phyloP scores from a whole-genome alignment of 2,888 invertebrate genomes.

The Drosophila paracracens region DNA sequence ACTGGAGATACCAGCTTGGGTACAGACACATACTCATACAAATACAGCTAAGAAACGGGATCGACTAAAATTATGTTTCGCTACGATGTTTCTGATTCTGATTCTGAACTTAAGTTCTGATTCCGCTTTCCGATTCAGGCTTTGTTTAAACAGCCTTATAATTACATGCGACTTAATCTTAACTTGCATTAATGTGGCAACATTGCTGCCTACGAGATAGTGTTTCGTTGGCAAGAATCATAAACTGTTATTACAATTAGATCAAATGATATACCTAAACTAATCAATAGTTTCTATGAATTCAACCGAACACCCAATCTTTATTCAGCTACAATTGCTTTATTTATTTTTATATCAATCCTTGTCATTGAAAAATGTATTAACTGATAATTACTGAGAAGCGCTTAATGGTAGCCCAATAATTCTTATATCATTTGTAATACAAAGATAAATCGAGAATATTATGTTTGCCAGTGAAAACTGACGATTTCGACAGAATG shows the following conservation, averaged over 20 bases:
- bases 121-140: no score
- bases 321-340: neutral
- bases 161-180: neutral
- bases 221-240: neutral
- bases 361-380: conserved; percentile 13
- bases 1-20: neutral
- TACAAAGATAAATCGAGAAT: conserved; percentile 14
- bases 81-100: no score
- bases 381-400: neutral
- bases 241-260: neutral
- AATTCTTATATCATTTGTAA: neutral
- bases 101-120: no score
- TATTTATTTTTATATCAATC: neutral
- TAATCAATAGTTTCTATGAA: neutral
- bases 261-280: neutral
- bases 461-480: conserved; percentile 16
- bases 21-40: neutral
- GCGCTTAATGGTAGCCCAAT: conserved; percentile 2
- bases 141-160: no score
- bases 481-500: neutral
- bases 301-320: neutral
- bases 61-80: neutral
- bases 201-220: neutral
- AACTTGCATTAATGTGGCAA: neutral
- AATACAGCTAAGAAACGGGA: neutral